These are phyloP conservation scores for Eidolon helvum DNA, from an alignment of 2,113 vertebrate genomes.

Conservation along the genomic window DNA sequence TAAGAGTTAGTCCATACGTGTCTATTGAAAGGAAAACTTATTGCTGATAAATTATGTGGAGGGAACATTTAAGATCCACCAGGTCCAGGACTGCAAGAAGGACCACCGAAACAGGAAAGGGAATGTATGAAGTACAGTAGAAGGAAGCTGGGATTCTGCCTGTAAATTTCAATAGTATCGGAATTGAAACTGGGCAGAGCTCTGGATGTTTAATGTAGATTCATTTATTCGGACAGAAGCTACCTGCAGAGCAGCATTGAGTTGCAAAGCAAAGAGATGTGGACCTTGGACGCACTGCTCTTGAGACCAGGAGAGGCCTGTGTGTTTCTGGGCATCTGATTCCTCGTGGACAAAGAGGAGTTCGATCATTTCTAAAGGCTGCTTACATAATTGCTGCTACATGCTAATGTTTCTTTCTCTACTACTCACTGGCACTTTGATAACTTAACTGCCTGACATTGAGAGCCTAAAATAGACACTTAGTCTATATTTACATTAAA, in stretches of 20 bases:
- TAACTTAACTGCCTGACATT: not conserved
- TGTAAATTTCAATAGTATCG: not conserved
- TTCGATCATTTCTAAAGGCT: not conserved
- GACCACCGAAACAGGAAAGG: not conserved
- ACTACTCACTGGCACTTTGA: not conserved
- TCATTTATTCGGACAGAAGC: not conserved
- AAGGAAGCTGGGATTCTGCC: not conserved
- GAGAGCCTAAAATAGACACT: not conserved
- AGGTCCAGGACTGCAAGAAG: not conserved
- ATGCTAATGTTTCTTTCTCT: not conserved
- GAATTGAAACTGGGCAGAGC: not conserved
- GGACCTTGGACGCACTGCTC: fast-evolving
- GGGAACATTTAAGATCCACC: not conserved
- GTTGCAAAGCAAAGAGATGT: fast-evolving
- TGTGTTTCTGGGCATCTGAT: not conserved
- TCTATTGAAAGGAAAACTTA: not conserved
- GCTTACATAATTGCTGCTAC: not conserved
- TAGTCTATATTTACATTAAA: not conserved
- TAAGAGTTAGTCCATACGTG: not conserved
- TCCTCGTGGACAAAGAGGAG: not conserved
- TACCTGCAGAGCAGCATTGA: not conserved
- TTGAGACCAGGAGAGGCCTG: fast-evolving
- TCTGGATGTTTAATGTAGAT: not conserved
- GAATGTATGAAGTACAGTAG: not conserved
- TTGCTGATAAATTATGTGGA: not conserved